Evolutionary conservation across 2,113 vertebrate species (phyloP).

Genomic region (Odontophorus gujanensis): DNA sequence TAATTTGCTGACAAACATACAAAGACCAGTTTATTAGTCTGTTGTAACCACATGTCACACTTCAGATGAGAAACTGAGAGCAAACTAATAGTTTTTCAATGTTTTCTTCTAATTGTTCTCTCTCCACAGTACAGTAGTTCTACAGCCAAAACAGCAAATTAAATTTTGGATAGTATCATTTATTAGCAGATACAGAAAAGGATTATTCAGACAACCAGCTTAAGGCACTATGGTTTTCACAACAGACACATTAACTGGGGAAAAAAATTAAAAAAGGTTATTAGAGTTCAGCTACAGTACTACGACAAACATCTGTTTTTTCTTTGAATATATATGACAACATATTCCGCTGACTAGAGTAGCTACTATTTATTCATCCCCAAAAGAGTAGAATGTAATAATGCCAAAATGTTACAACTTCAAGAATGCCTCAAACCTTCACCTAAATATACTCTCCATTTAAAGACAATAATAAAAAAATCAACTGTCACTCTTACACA

Average conservation of each 20-base stretch:
- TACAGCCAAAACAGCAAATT: background rate
- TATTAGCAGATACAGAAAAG: background rate
- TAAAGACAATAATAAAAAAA: background rate
- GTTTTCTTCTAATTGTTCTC: background rate
- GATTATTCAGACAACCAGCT: background rate
- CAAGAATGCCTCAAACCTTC: background rate
- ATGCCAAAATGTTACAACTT: background rate
- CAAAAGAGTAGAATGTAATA: background rate
- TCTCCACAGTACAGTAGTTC: background rate
- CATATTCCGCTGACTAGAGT: background rate
- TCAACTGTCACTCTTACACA: background rate
- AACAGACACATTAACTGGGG: background rate
- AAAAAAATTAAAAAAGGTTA: background rate
- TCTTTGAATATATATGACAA: background rate
- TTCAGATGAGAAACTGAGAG: background rate
- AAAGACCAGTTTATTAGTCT: background rate
- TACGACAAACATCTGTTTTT: background rate
- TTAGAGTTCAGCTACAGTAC: background rate
- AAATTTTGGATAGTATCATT: background rate
- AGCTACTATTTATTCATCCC: background rate
- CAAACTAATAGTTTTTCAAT: background rate
- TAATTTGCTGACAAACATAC: background rate
- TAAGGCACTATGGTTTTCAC: conserved; percentile 51
- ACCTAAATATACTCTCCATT: background rate
- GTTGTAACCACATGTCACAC: background rate